phyloP scores from a whole-genome alignment of 2,113 vertebrate species.

The Nothoprocta perdicaria region DNA sequence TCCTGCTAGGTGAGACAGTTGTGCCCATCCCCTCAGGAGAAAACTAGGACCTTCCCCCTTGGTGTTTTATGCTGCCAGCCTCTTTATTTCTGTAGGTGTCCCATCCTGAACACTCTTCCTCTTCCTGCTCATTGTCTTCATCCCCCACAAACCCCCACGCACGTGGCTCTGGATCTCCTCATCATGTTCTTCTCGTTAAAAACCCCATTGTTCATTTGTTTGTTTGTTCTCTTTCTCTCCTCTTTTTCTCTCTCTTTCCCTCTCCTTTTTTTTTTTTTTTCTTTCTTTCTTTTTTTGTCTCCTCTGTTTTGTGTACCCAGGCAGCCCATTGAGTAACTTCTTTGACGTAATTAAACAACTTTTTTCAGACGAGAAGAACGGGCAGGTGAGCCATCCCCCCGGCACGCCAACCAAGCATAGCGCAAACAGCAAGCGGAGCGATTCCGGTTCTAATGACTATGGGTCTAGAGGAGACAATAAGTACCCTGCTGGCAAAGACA shows the following conservation, averaged over 20 bases:
- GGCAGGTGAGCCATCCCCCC: conserved; percentile 92
- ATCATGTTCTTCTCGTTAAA: conserved; percentile 78
- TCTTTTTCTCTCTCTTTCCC: conserved; percentile 77
- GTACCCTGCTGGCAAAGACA: conserved; percentile 86
- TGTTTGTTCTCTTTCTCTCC: conserved; percentile 86
- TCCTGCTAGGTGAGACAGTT: not conserved
- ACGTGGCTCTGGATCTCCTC: conserved; percentile 77
- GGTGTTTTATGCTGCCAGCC: conserved; percentile 17
- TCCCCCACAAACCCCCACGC: conserved; percentile 53
- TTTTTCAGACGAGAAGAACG: conserved; percentile 99
- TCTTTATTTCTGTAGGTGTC: conserved; percentile 64
- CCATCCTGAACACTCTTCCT: conserved; percentile 73
- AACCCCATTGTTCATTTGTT: conserved; percentile 87
- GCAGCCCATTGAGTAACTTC: conserved; percentile 98
- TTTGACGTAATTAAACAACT: conserved; percentile 99
- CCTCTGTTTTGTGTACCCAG: conserved; percentile 88
- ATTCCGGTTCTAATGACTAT: conserved; percentile 89
- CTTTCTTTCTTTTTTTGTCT: conserved; percentile 76
- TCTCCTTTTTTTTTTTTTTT: conserved; percentile 20
- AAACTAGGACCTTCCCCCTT: not conserved
- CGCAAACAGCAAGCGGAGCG: conserved; percentile 87
- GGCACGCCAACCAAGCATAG: conserved; percentile 90
- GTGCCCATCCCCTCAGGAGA: not conserved
- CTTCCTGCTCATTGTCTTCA: conserved; percentile 69
- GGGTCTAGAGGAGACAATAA: conserved; percentile 85